Evolutionary conservation across 2,113 vertebrate species (phyloP).

Genomic region (Ciconia maguari): DNA sequence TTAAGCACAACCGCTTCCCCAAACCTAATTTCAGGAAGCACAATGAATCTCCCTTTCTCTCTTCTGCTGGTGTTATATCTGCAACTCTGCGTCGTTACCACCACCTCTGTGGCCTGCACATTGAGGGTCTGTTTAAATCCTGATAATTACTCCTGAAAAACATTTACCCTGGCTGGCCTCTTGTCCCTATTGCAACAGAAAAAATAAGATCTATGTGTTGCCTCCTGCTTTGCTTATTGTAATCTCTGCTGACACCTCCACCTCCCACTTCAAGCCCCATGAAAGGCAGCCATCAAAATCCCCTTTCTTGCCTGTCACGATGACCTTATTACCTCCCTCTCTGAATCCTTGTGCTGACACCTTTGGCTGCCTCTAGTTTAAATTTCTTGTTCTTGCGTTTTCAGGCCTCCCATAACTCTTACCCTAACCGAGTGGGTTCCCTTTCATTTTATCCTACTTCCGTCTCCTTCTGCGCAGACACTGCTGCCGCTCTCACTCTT

Average conservation of each 20-base stretch:
- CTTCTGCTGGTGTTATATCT: neutral
- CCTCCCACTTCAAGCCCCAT: neutral
- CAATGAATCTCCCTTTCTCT: neutral
- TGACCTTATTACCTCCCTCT: slow-evolving; percentile 29
- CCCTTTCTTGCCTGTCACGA: neutral
- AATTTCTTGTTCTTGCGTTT: slow-evolving; percentile 21
- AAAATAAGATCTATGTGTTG: neutral
- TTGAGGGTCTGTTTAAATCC: slow-evolving; percentile 1
- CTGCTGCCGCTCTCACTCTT: rapidly evolving
- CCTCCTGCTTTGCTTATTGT: neutral
- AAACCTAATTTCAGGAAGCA: neutral
- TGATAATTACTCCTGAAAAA: neutral
- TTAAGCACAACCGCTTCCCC: neutral
- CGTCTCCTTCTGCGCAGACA: neutral
- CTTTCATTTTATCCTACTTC: neutral
- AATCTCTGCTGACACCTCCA: neutral
- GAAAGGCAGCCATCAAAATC: slow-evolving; percentile 19
- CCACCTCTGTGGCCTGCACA: neutral
- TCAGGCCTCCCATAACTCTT: slow-evolving; percentile 18
- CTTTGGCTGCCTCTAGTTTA: neutral
- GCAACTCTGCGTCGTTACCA: neutral
- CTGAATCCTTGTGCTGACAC: slow-evolving; percentile 6
- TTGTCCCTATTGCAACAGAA: neutral
- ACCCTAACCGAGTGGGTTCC: neutral
- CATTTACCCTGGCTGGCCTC: neutral